These are phyloP conservation scores for Bufo gargarizans DNA, from an alignment of 2,113 vertebrate species.

Conservation along the genomic window DNA sequence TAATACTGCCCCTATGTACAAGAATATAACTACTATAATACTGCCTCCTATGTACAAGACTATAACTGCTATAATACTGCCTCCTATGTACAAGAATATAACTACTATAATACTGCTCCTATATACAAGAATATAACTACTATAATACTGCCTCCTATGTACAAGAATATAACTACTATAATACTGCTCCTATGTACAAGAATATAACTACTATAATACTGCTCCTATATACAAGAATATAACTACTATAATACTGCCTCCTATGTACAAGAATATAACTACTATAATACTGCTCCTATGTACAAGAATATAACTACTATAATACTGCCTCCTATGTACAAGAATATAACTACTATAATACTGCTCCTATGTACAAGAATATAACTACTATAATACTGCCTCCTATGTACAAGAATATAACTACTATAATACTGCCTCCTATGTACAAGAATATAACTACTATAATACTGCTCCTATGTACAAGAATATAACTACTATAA, in stretches of 20 bases:
- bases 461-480: not conserved
- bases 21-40: too few relatives aligned
- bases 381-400: slow-evolving; percentile 1
- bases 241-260: not conserved
- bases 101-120: too few relatives aligned
- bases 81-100: too few relatives aligned
- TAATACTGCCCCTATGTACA: too few relatives aligned
- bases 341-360: too few relatives aligned
- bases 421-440: not conserved
- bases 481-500: not conserved
- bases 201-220: not conserved
- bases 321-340: not conserved
- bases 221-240: not conserved
- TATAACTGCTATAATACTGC: not conserved
- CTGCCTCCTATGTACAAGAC: too few relatives aligned
- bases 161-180: too few relatives aligned
- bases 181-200: too few relatives aligned
- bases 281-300: not conserved
- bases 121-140: too few relatives aligned
- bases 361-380: too few relatives aligned
- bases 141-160: too few relatives aligned
- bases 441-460: not conserved
- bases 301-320: not conserved
- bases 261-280: not conserved
- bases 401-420: not conserved